Evolutionary conservation across 2,888 invertebrate genomes (phyloP).

Genomic region (Epiperipatus broadwayi): DNA sequence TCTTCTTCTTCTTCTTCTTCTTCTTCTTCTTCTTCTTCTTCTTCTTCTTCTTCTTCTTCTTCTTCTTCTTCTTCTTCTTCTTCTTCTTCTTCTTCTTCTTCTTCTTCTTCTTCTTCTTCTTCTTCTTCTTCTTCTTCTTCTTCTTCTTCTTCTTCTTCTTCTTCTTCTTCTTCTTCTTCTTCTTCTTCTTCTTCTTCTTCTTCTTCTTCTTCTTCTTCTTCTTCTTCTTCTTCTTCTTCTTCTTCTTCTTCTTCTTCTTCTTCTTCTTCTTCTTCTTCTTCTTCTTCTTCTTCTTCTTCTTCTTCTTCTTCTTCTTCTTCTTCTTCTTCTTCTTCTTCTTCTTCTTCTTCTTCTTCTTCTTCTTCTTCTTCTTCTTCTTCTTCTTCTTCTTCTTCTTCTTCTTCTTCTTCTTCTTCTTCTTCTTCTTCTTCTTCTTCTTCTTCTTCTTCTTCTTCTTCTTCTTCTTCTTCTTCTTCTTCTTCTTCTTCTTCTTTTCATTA

Average conservation of each 20-base stretch:
- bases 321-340: neutral
- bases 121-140: slow-evolving; percentile 23
- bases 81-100: slow-evolving; percentile 23
- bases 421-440: slow-evolving; percentile 3
- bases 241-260: slow-evolving; percentile 21
- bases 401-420: slow-evolving; percentile 5
- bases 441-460: neutral
- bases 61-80: slow-evolving; percentile 23
- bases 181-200: slow-evolving; percentile 23
- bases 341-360: slow-evolving; percentile 5
- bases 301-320: slow-evolving; percentile 14
- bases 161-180: slow-evolving; percentile 14
- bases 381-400: slow-evolving; percentile 1
- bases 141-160: slow-evolving; percentile 23
- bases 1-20: slow-evolving; percentile 3
- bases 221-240: slow-evolving; percentile 14
- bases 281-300: slow-evolving; percentile 21
- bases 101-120: slow-evolving; percentile 14
- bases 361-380: slow-evolving; percentile 3
- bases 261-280: slow-evolving; percentile 18
- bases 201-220: slow-evolving; percentile 23
- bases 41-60: slow-evolving; percentile 14
- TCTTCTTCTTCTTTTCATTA: slow-evolving; percentile 27
- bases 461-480: slow-evolving; percentile 14
- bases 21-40: neutral